Conservation (phyloP, 2,113 vertebrate species). For the Lophius piscatorius region DNA sequence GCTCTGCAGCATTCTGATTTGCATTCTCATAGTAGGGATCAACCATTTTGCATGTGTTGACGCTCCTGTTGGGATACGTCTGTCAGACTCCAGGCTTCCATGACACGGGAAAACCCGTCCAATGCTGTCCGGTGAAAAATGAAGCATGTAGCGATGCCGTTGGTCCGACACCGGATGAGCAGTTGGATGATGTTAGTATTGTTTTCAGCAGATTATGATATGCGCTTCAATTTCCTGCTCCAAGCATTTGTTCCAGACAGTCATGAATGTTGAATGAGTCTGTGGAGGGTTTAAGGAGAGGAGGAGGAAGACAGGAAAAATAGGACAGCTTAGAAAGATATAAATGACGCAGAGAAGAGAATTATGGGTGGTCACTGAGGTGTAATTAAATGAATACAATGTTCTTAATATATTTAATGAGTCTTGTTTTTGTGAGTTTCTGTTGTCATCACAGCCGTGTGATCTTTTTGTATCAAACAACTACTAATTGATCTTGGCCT, state of each 20-base stretch:
- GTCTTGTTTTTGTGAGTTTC: conserved; percentile 1
- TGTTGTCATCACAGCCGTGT: neutral
- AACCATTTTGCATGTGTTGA: conserved; percentile 11
- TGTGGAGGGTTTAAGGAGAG: conserved; percentile 25
- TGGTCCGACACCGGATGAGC: conserved; percentile 32
- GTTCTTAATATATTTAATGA: conserved; percentile 16
- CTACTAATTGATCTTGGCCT: conserved; percentile 24
- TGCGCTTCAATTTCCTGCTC: conserved; percentile 52
- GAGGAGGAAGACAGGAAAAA: conserved; percentile 13
- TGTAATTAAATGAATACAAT: no score
- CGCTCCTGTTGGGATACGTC: conserved; percentile 29
- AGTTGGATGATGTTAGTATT: conserved; percentile 25
- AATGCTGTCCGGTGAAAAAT: conserved; percentile 12
- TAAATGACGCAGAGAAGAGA: neutral
- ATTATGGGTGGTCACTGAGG: neutral
- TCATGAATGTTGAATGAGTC: conserved; percentile 70
- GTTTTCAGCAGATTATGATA: conserved; percentile 37
- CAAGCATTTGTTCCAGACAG: conserved; percentile 55
- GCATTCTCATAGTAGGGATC: conserved; percentile 29
- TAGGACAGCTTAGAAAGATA: neutral
- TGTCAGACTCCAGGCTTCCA: conserved; percentile 6
- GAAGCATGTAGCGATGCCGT: conserved; percentile 19
- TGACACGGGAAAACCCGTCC: conserved; percentile 7
- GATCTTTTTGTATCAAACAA: conserved; percentile 31
- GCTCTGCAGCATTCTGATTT: conserved; percentile 22